These are phyloP conservation scores for Fulmarus glacialis DNA, from an alignment of 2,113 vertebrate species.

Conservation along the genomic window DNA sequence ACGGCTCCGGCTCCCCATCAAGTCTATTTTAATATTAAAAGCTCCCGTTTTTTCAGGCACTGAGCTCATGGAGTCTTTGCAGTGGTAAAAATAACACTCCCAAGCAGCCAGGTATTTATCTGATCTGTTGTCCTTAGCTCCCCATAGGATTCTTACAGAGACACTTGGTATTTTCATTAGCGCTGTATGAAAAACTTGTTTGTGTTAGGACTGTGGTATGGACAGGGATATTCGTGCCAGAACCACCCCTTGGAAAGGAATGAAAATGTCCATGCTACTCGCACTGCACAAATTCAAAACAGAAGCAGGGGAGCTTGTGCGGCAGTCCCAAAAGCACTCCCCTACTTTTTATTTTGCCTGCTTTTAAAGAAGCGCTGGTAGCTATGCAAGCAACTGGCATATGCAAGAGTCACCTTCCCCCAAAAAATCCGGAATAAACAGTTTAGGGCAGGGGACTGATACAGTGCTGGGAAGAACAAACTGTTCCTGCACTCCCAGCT, in stretches of 20 bases:
- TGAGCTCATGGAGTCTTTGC: constrained; percentile 34
- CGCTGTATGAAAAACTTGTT: constrained; percentile 51
- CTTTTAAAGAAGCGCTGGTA: background rate
- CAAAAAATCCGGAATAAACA: background rate
- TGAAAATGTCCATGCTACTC: background rate
- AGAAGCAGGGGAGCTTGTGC: background rate
- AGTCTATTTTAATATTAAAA: constrained; percentile 20
- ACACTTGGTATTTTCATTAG: constrained; percentile 50
- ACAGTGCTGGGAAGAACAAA: background rate
- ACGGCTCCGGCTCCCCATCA: background rate
- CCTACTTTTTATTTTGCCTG: background rate
- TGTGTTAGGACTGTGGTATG: constrained; percentile 35
- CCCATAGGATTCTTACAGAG: background rate
- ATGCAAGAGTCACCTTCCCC: background rate
- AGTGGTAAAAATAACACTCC: constrained; percentile 33
- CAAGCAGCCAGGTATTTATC: constrained; percentile 55
- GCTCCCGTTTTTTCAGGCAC: constrained; percentile 27
- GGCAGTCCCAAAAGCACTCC: background rate
- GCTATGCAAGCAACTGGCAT: background rate
- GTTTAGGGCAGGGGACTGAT: background rate
- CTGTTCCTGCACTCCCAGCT: background rate
- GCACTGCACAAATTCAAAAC: constrained; percentile 32
- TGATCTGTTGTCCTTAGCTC: constrained; percentile 54
- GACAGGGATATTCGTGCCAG: background rate
- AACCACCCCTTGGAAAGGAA: constrained; percentile 54